Base-by-base conservation (phyloP, 1,140 invertebrate genomes). In the Leptinotarsa undecemlineata region DNA sequence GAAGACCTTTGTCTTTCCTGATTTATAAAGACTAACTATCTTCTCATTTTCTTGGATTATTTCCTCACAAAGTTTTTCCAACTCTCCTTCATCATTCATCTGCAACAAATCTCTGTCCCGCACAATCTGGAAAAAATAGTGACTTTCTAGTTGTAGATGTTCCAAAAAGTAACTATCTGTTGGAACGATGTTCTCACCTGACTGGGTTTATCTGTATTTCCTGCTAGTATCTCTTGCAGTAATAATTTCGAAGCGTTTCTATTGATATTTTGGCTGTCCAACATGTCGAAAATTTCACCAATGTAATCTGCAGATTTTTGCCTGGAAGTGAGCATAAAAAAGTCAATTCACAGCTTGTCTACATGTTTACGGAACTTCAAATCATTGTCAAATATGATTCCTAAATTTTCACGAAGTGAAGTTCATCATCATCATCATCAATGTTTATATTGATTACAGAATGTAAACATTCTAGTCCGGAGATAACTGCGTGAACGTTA, bases 1-100 rank as follows among this genome's bases (percentile, higher is more conserved):
- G 66, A 92, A 88, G 4, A 90, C 87, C 85, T 93, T 93, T 3
- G 78, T 84, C 83, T 94, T 94, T n/a, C 93, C 93, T 5, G 85
- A 85, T 84, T 89, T 90, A 80, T 90, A 94, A 77, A 90, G 86
- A 77, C 86, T 85, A 14, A 93, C 90, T 61, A 90, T 81, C 83
- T 92, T 90, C 23, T 90, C 87, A 86, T 94, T 92, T 76, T 91
- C 87, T 20, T 89, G 78, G 26, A 95, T 84, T 1, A 92, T 85
- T 81, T 89, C 81, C 62, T 85, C 75, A 84, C 93, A 94, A 47
- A 91, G 84, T 78, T 88, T 83, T 61, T 83, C 86, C 71, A 95
- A 88, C 83, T 88, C 85, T 20, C 84, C 77, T 74, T 88, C 82
- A 81, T 93, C 89, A 26, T 82, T 89, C 72, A 94, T 91, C 82